Evolutionary conservation across 2,797 vertebrate genomes (phyloP).

Genomic region (Nothura maculosa): DNA sequence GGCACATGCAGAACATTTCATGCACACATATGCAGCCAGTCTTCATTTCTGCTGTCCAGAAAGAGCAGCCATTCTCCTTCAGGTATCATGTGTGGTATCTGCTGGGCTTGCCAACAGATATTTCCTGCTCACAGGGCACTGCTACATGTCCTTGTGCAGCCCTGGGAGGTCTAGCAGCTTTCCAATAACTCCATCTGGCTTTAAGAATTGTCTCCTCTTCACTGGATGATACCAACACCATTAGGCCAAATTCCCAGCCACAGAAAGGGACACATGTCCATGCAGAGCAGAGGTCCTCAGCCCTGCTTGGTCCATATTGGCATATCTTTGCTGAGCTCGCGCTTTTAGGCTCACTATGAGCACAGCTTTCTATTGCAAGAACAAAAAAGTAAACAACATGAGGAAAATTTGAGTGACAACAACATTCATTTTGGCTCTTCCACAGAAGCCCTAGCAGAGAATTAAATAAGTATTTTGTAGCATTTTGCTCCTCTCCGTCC

Average conservation of each 20-base stretch:
- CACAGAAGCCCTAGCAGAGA: constrained; percentile 4
- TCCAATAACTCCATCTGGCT: rapidly evolving
- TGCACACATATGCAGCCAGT: background rate
- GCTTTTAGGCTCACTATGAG: rapidly evolving
- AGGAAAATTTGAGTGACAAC: constrained; percentile 31
- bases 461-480: background rate
- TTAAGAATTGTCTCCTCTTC: background rate
- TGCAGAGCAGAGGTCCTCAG: background rate
- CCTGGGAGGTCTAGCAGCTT: background rate
- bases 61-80: background rate
- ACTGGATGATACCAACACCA: background rate
- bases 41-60: background rate
- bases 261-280: rapidly evolving
- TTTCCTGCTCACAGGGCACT: rapidly evolving
- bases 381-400: background rate
- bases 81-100: rapidly evolving
- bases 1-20: background rate
- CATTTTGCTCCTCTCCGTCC: constrained; percentile 63
- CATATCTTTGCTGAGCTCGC: rapidly evolving
- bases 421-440: constrained; percentile 30
- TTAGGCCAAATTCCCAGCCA: background rate
- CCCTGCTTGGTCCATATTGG: rapidly evolving
- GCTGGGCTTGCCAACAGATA: background rate
- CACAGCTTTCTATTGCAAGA: background rate
- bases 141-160: rapidly evolving